Conservation (phyloP, 2,797 vertebrate genomes). For the Catostomus latipinnis region DNA sequence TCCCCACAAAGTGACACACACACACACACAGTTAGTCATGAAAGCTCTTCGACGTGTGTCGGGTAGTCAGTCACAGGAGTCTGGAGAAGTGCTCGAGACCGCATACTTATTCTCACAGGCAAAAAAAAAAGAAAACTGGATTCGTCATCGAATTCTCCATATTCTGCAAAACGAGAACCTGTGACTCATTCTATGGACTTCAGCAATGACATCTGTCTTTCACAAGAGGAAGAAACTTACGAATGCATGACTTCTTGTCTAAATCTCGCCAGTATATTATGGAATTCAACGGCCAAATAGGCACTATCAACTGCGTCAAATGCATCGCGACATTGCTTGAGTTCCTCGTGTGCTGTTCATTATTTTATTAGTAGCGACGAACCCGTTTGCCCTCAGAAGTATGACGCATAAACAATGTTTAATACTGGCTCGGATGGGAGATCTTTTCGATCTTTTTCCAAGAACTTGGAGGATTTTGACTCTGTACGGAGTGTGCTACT, state of each 20-base stretch:
- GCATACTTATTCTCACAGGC: constrained; percentile 43
- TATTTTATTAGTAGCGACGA: constrained; percentile 30
- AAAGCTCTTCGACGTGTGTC: constrained; percentile 1
- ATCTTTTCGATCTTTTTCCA: constrained; percentile 75
- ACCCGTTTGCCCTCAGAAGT: constrained; percentile 46
- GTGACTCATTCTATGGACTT: not conserved
- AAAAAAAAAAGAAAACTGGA: not conserved
- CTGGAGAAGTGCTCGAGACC: constrained; percentile 67
- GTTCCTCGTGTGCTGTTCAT: not conserved
- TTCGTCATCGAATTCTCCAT: constrained; percentile 28
- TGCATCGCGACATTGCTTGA: not conserved
- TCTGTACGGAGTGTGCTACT: constrained; percentile 91
- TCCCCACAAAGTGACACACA: too few species aligned
- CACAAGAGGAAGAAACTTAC: not conserved
- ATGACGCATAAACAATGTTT: constrained; percentile 83
- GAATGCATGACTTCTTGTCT: not conserved
- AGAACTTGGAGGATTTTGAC: constrained; percentile 90
- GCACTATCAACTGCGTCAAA: too few species aligned
- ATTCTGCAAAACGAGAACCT: constrained; percentile 44
- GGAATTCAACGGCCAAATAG: not conserved
- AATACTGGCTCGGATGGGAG: constrained; percentile 73
- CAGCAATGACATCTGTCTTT: not conserved
- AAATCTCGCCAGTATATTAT: not conserved
- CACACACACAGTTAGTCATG: not conserved
- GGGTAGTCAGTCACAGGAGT: constrained; percentile 29